Evolutionary conservation across 2,888 invertebrate species (phyloP).

Genomic region (Lutraria lutraria): DNA sequence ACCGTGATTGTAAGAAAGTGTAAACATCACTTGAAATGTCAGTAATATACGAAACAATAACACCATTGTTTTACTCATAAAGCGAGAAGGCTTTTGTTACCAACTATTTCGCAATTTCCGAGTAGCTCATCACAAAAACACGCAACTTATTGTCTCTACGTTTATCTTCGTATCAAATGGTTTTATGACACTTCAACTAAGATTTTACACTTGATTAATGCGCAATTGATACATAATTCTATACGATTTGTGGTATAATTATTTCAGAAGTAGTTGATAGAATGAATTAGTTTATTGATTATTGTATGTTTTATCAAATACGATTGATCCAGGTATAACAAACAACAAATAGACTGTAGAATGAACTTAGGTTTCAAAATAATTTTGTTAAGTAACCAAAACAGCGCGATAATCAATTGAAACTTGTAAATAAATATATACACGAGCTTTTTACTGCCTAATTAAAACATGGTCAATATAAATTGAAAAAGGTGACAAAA

Average conservation of each 20-base stretch:
- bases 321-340: background rate
- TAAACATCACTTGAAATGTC: background rate
- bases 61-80: background rate
- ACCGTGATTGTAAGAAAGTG: too few relatives aligned
- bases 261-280: background rate
- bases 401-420: background rate
- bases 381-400: background rate
- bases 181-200: background rate
- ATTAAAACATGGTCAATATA: background rate
- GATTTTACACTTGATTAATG: background rate
- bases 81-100: background rate
- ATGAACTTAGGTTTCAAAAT: background rate
- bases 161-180: too few relatives aligned
- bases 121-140: too few relatives aligned
- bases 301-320: background rate
- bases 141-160: too few relatives aligned
- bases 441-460: background rate
- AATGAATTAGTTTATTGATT: slow-evolving; percentile 16
- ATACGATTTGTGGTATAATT: background rate
- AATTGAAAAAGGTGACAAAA: background rate
- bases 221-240: background rate
- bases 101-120: background rate
- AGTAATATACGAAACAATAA: background rate
- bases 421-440: background rate
- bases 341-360: background rate